These are phyloP conservation scores for Monodelphis domestica DNA, from an alignment of 2,797 vertebrate species.

Conservation along the genomic window DNA sequence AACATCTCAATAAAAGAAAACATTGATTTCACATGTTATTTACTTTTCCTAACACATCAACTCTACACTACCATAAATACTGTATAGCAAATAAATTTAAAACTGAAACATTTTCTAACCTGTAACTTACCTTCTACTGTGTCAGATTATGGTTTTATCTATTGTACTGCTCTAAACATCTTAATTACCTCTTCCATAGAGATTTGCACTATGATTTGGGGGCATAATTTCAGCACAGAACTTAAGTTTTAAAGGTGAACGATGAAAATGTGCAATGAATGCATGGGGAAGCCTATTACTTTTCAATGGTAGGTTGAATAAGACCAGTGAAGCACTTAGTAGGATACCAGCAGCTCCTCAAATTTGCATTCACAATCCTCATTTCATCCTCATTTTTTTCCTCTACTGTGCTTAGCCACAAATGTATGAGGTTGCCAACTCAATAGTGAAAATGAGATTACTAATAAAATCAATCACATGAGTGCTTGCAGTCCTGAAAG, in stretches of 20 bases:
- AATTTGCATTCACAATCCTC: background rate
- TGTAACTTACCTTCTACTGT: background rate
- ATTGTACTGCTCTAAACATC: background rate
- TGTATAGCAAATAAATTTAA: background rate
- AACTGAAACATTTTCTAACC: background rate
- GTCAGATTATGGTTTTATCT: background rate
- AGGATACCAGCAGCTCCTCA: background rate
- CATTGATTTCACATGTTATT: background rate
- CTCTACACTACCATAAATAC: background rate
- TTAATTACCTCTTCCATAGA: too few relatives aligned
- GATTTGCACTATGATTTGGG: background rate
- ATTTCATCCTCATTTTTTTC: background rate
- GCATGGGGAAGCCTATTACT: background rate
- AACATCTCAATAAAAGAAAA: background rate
- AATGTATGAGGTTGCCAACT: background rate
- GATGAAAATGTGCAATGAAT: background rate
- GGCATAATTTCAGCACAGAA: background rate
- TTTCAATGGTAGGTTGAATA: background rate
- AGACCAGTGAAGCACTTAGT: background rate
- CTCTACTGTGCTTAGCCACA: background rate
- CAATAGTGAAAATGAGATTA: background rate
- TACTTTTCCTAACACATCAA: background rate
- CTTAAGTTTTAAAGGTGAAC: background rate
- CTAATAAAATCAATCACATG: background rate
- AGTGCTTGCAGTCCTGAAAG: background rate